Conservation (phyloP, 2,888 invertebrate genomes). For the Agrochola litura region DNA sequence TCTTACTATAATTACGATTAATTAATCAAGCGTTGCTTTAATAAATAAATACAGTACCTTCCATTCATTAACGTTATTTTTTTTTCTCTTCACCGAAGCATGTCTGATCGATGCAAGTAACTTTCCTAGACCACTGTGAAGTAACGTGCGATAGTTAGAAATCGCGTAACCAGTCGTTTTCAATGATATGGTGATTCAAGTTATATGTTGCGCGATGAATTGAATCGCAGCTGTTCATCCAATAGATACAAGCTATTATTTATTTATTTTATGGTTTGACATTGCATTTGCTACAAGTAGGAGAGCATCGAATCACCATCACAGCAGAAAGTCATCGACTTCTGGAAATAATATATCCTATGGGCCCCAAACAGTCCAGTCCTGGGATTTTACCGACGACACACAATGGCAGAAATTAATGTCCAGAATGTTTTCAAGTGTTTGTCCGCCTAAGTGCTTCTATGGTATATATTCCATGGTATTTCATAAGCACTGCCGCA, state of each 20-base stretch:
- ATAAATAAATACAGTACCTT: conserved; percentile 15
- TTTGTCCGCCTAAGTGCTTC: too few relatives aligned
- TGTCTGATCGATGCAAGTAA: conserved; percentile 8
- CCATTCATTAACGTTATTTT: conserved; percentile 31
- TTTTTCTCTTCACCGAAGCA: conserved; percentile 25
- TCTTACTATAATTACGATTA: conserved; percentile 1
- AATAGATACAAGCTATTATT: not conserved
- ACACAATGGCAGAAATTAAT: not conserved
- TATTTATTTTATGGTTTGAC: not conserved
- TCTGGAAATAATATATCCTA: too few relatives aligned
- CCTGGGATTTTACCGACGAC: not conserved
- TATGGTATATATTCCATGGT: too few relatives aligned
- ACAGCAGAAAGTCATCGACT: too few relatives aligned
- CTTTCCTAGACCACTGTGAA: conserved; percentile 17
- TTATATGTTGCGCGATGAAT: not conserved
- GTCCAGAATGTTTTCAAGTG: not conserved
- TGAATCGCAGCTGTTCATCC: not conserved
- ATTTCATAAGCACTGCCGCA: not conserved
- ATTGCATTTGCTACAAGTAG: too few relatives aligned
- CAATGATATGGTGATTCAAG: conserved; percentile 4
- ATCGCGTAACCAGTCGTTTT: conserved; percentile 31
- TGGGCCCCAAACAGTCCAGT: too few relatives aligned
- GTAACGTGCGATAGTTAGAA: conserved; percentile 35
- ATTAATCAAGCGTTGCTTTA: conserved; percentile 15
- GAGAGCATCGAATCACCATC: too few relatives aligned